Evolutionary conservation across 2,888 invertebrate genomes (phyloP), one percentile per base, ranked within the genome.

Genomic region (Lasioglossum leucozonium): DNA sequence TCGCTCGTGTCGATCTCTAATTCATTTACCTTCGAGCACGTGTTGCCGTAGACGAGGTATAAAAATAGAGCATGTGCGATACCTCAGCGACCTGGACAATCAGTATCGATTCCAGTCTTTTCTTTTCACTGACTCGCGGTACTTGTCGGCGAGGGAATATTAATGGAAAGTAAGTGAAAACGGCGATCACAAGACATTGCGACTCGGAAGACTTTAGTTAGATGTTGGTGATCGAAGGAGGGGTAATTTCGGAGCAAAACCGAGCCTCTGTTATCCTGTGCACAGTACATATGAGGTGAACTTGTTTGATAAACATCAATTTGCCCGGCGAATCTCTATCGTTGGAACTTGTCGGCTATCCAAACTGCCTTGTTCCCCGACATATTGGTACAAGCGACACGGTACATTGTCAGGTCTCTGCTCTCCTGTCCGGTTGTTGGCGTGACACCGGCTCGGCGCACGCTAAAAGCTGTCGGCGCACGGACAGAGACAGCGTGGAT

Each of bases 11-110:
- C 58, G 51, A 65, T 72, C 47, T 74, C 42, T 44, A 78, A 84
- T 84, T 74, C 84, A 74, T 84, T 84, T 78, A 55, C 16, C 16
- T 30, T 40, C 37, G 16, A 44, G 51, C 16, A 37, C 37, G 51
- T 22, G 51, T 51, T 22, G 0, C 10, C 51, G 22, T 51, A 18
- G 3, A 22, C 51, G 22, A 51, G 51, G 51, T 51, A 51, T 22
- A 51, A n/a, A 51, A 51, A 51, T 51, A n/a, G n/a, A n/a, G 8
- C 51, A 3, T 51, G 10, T 10, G n/a, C 22, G 51, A n/a, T 51
- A 51, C n/a, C 10, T 51, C 10, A 2, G 0, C 51, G 51, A 51
- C 10, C 51, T n/a, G 10, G 22, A 22, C 22, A n/a, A 51, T 51
- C 51, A 4, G 22, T 10, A n/a, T n/a, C n/a, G 51, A 51, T n/a